Evolutionary conservation across 2,113 vertebrate genomes (phyloP), one percentile per base, ranked within the genome.

Genomic region (Nycticebus coucang): DNA sequence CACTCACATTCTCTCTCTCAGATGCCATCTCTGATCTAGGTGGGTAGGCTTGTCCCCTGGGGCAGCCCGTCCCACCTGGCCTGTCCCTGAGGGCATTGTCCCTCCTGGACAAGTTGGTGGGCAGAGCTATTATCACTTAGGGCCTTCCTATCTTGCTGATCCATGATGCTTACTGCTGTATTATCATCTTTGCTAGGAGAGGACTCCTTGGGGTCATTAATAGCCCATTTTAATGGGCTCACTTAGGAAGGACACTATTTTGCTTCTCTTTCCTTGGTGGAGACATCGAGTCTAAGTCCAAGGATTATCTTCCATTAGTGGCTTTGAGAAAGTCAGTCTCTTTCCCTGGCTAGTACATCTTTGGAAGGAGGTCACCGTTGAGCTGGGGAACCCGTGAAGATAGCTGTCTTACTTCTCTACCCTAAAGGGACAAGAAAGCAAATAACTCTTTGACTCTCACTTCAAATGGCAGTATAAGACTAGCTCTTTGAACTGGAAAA

Each of bases 401-500:
- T 18, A 69, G 18, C 80, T 41, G 59, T 24, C 80, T 45, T 71
- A 72, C 53, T 35, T 62, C 7, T 4, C 9, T 33, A 41, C n/a
- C 35, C 45, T 60, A 59, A 75, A 93, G 30, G 57, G 88, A 81
- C 57, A 37, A 68, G 57, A 86, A 75, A 75, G 17, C 59, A 91
- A 60, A 45, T 9, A 60, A 41, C 26, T 60, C 68, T 33, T 68
- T 82, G 74, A 55, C 1, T 53, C 37, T 68, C 77, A 35, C 30
- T 87, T 50, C 37, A 45, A 66, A 21, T 4, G 8, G 62, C 74
- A 86, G 64, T 5, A 0, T 19, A 22, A 33, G 17, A 22, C 83
- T 26, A 37, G 41, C 30, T 92, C 64, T 83, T 92, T 87, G 83
- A 95, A 55, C 33, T 19, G 35, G n/a, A 10, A 35, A 80, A 62